Evolutionary conservation across 2,888 invertebrate genomes (phyloP), one percentile per base, ranked within the genome.

Genomic region (Drosophila villosipedis): DNA sequence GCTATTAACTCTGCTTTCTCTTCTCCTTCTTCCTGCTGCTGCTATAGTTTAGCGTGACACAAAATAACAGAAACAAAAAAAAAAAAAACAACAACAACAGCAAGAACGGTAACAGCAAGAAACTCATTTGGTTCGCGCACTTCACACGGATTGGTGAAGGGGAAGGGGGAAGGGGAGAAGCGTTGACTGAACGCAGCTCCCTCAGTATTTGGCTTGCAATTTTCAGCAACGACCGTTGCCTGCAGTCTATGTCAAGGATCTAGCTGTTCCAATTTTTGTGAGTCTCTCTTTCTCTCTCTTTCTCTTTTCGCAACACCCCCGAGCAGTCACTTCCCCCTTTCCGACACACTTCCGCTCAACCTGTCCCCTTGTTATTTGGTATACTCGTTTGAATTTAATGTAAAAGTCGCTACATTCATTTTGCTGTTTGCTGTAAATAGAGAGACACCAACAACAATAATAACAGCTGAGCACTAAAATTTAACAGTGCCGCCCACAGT

Each of bases 161-260:
- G 9, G n/a, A 12, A 9, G 3, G 19, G 16, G 28, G 9, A n/a
- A 28, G 28, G n/a, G 28, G 37, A 55, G 47, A 54, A 31, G 49
- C 41, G 57, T n/a, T 22, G 61, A 53, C 16, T 47, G 54, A 28
- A 47, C 69, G 22, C 39, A 47, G 41, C 35, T 72, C 63, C 63
- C 73, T 58, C 57, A 58, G 33, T 59, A 72, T 49, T 71, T 71
- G 65, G 41, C 50, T 67, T 33, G 55, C 77, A 71, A 76, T 66
- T 71, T 76, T 67, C 50, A 68, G 66, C 52, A 73, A 63, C 76
- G 65, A 39, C 53, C 61, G 67, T 68, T 74, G 82, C 68, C 72
- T 58, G 62, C 67, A 84, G 79, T 86, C 68, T 73, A 69, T 83
- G 84, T 75, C 83, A 83, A 82, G 84, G 82, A 86, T 84, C 82